A percentile compares a stretch with the other conserved stretches of the same genome.
phyloP scores from a whole-genome alignment of 2,797 vertebrate genomes.

The Lacerta agilis region DNA sequence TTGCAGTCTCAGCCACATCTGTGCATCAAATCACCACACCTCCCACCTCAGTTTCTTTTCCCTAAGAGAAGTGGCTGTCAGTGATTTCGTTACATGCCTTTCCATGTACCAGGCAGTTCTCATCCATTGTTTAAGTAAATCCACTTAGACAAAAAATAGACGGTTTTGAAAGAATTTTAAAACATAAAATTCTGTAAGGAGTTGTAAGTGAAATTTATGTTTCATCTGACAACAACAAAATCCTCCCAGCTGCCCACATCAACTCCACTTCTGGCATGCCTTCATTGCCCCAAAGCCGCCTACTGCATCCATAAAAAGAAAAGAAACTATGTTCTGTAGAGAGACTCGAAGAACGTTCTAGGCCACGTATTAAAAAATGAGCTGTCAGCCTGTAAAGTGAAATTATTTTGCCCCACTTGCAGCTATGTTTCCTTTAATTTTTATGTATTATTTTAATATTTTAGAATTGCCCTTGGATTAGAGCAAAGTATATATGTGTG shows the following conservation, averaged over 20 bases:
- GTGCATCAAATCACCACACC: neutral
- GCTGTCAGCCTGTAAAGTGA: conserved; percentile 51
- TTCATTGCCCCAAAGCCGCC: neutral
- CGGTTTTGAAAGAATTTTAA: neutral
- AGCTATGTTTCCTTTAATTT: conserved; percentile 25
- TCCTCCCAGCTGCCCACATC: conserved; percentile 31
- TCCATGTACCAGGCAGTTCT: neutral
- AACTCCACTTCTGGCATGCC: neutral
- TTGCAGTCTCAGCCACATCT: neutral
- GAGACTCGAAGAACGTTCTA: neutral
- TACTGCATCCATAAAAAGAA: neutral
- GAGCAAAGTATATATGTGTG: too few relatives aligned
- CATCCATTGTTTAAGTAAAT: neutral
- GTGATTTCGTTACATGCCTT: neutral
- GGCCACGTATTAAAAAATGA: conserved; percentile 30
- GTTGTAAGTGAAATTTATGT: neutral
- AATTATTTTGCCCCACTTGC: conserved; percentile 19
- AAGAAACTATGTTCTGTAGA: conserved; percentile 16
- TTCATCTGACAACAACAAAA: neutral
- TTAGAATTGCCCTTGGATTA: neutral
- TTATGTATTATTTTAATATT: neutral
- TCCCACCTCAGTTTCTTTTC: neutral
- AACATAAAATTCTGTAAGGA: neutral
- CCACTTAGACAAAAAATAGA: neutral
- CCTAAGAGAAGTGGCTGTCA: neutral